Percentiles rank a stretch among this genome's conserved stretches.
Evolutionary conservation across 2,888 invertebrate species (phyloP).

Genomic region (Noctuana brunneofusca): DNA sequence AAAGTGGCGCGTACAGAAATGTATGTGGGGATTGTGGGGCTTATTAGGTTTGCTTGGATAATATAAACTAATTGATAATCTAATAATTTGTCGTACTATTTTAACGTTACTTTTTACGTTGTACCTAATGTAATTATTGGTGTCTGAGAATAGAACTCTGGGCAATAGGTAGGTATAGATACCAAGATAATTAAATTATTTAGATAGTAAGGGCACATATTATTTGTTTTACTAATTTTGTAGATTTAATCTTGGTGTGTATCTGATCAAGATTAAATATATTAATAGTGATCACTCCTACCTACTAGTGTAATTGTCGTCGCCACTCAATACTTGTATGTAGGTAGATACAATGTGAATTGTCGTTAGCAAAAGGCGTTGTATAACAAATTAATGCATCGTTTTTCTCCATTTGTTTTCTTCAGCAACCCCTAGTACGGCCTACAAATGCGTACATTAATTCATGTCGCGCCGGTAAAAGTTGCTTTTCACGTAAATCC

Average conservation of each 20-base stretch:
- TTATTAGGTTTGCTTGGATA: slow-evolving; percentile 24
- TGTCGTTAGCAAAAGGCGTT: neutral
- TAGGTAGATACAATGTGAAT: too few species aligned
- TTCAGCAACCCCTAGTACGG: slow-evolving; percentile 38
- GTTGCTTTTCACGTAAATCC: slow-evolving; percentile 79
- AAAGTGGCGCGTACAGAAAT: slow-evolving; percentile 35
- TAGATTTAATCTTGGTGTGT: too few species aligned
- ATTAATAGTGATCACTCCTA: too few species aligned
- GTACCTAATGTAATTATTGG: too few species aligned
- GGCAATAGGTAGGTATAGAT: too few species aligned
- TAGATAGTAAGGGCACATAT: too few species aligned
- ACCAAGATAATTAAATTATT: too few species aligned
- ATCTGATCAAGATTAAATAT: too few species aligned
- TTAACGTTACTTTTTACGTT: neutral
- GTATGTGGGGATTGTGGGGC: slow-evolving; percentile 35
- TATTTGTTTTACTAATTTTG: too few species aligned
- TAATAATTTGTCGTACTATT: slow-evolving; percentile 1
- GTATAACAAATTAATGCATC: slow-evolving; percentile 1
- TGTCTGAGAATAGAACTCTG: too few species aligned
- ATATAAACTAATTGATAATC: neutral
- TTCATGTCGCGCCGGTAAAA: slow-evolving; percentile 63
- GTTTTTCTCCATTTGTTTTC: slow-evolving; percentile 20
- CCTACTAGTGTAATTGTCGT: too few species aligned
- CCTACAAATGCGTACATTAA: slow-evolving; percentile 59
- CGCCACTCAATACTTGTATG: too few species aligned